phyloP scores from a whole-genome alignment of 2,888 invertebrate genomes.

The Cephus rjabovi region DNA sequence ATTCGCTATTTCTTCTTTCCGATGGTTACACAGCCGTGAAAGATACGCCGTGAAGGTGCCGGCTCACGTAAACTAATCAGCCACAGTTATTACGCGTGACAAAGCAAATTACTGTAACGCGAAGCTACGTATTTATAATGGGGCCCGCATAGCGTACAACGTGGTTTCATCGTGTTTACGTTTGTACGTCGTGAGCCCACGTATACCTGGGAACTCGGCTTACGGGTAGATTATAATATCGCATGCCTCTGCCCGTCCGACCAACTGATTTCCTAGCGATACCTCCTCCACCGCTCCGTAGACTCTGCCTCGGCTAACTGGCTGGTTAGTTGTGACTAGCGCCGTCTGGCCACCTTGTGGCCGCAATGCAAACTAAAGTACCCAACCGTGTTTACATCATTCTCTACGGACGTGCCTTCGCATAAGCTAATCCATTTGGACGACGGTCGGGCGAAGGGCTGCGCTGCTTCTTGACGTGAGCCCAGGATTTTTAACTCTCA shows the following conservation, averaged over 20 bases:
- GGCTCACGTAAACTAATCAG: slow-evolving; percentile 49
- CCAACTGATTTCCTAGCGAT: neutral
- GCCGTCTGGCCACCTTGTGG: neutral
- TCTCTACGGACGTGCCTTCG: slow-evolving; percentile 29
- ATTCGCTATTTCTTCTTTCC: neutral
- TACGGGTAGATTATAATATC: neutral
- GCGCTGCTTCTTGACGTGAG: neutral
- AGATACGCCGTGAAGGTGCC: slow-evolving; percentile 31
- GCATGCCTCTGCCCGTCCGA: neutral
- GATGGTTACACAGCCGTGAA: neutral
- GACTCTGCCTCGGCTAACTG: neutral
- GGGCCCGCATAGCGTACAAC: neutral
- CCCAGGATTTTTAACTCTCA: neutral
- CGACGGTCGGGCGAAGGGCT: neutral
- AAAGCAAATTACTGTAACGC: slow-evolving; percentile 36
- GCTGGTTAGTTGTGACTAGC: neutral
- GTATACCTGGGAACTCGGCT: neutral
- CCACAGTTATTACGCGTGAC: slow-evolving; percentile 42
- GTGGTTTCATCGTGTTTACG: neutral
- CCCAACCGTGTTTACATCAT: slow-evolving; percentile 31
- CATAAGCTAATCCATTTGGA: slow-evolving; percentile 17
- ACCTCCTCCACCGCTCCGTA: neutral
- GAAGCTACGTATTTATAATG: neutral
- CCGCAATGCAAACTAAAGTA: slow-evolving; percentile 10
- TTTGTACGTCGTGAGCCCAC: neutral